phyloP scores from a whole-genome alignment of 2,797 vertebrate species.

The Pangasius larnaudii region DNA sequence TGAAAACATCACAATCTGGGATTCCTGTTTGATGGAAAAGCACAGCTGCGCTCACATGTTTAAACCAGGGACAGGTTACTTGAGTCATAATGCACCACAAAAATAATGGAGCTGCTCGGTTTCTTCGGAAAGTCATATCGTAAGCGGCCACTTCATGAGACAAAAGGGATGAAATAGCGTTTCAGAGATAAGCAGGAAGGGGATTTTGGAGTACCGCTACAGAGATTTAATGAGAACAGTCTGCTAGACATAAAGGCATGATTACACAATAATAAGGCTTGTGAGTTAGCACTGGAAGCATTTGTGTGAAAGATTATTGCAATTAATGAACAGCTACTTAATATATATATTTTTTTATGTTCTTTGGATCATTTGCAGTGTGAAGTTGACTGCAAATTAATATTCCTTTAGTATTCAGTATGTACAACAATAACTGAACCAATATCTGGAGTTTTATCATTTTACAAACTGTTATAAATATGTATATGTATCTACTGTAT shows the following conservation, averaged over 20 bases:
- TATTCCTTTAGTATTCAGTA: background rate
- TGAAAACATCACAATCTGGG: background rate
- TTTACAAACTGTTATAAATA: background rate
- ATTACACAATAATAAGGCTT: background rate
- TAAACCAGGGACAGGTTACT: background rate
- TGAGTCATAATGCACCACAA: background rate
- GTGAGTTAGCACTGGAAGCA: background rate
- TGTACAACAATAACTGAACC: background rate
- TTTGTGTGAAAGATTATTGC: background rate
- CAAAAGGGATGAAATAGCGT: background rate
- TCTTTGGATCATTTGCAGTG: background rate
- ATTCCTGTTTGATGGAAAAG: conserved; percentile 9
- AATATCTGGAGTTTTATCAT: background rate
- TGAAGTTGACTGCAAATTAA: background rate
- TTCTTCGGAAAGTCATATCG: background rate
- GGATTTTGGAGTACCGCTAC: background rate
- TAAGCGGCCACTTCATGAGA: background rate
- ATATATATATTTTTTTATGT: background rate
- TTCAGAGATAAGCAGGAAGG: background rate
- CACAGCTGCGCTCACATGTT: background rate
- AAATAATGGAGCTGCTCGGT: background rate
- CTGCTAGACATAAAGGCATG: background rate
- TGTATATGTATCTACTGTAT: background rate
- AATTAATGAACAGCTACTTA: background rate
- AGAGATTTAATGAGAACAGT: background rate